These are phyloP conservation scores for Magallana angulata DNA, from an alignment of 1,140 invertebrate species.

Conservation along the genomic window DNA sequence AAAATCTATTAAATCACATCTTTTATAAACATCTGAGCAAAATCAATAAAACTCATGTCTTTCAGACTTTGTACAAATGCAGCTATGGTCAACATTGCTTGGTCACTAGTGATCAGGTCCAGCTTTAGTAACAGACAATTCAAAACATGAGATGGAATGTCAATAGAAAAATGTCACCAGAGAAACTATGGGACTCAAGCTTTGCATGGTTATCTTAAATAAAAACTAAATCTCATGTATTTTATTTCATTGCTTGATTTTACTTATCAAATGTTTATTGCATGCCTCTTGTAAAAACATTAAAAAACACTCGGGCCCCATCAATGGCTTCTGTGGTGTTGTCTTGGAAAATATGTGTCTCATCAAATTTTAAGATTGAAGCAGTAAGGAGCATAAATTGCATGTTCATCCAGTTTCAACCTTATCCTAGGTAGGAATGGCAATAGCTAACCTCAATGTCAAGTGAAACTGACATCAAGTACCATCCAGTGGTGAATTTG, in stretches of 20 bases:
- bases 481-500: conserved; percentile 25
- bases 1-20: no score
- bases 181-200: not conserved
- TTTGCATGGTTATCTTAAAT: not conserved
- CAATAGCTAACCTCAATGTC: not conserved
- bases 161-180: not conserved
- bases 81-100: no score
- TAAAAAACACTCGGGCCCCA: not conserved
- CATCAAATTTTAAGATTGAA: conserved; percentile 2
- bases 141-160: not conserved
- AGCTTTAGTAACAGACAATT: not conserved
- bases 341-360: not conserved
- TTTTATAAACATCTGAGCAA: no score
- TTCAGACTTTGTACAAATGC: no score
- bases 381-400: not conserved
- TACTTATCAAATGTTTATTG: conserved; percentile 25
- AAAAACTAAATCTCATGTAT: not conserved
- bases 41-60: no score
- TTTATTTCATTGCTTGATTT: not conserved
- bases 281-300: not conserved
- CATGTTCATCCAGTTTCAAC: conserved; percentile 17
- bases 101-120: no score
- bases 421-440: not conserved
- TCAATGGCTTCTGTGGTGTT: not conserved
- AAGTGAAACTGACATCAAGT: conserved; percentile 2